phyloP scores from a whole-genome alignment of 1,140 invertebrate genomes.

The Luehdorfia chinensis region DNA sequence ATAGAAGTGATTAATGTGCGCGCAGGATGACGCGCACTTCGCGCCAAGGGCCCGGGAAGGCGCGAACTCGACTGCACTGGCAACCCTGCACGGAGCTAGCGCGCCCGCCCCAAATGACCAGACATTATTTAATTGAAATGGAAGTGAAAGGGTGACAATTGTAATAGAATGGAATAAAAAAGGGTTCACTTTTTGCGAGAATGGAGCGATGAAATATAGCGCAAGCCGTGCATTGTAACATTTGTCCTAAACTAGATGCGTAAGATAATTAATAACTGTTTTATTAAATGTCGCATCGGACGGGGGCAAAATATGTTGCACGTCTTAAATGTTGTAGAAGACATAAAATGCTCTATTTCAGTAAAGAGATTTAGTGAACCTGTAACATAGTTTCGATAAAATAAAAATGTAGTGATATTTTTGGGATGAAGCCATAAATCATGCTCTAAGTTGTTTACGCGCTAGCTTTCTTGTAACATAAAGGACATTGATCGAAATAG shows the following conservation, averaged over 20 bases:
- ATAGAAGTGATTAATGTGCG: constrained; percentile 73
- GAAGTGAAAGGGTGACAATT: constrained; percentile 75
- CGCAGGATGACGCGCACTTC: constrained; percentile 69
- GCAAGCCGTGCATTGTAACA: constrained; percentile 71
- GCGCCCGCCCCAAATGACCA: constrained; percentile 69
- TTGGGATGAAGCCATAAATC: constrained; percentile 51
- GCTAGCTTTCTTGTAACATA: constrained; percentile 58
- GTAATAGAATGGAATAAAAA: constrained; percentile 71
- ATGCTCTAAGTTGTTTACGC: constrained; percentile 55
- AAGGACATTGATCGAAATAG: constrained; percentile 49
- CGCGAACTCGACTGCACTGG: constrained; percentile 48
- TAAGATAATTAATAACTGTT: constrained; percentile 31
- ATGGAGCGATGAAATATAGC: constrained; percentile 66
- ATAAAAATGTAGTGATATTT: too few relatives aligned
- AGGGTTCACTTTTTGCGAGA: constrained; percentile 64
- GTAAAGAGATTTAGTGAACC: constrained; percentile 12
- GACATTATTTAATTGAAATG: constrained; percentile 77
- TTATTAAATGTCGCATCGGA: constrained; percentile 13
- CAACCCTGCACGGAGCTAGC: constrained; percentile 20
- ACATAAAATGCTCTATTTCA: background rate
- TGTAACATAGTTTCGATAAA: constrained; percentile 19
- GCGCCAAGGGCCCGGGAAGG: constrained; percentile 49
- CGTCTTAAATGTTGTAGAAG: background rate
- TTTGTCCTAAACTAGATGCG: constrained; percentile 55
- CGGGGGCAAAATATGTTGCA: background rate